phyloP scores from a whole-genome alignment of 2,797 vertebrate species.

The Xenentodon cancila region DNA sequence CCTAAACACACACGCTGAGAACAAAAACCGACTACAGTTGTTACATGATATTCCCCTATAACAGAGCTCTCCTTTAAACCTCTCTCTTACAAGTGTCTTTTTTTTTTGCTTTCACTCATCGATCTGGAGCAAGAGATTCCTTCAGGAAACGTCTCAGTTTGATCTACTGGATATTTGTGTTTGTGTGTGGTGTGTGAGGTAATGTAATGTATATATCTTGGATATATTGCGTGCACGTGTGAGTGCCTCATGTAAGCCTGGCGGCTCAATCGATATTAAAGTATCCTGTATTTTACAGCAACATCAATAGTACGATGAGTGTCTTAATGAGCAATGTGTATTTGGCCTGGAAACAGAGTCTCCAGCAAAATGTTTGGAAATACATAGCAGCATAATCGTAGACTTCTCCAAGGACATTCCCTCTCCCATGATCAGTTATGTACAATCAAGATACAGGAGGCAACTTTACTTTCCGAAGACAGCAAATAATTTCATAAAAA shows the following conservation, averaged over 20 bases:
- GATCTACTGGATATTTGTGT: conserved; percentile 25
- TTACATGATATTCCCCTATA: conserved; percentile 50
- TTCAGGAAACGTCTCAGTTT: conserved; percentile 21
- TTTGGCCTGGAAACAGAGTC: conserved; percentile 66
- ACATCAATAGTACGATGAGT: conserved; percentile 64
- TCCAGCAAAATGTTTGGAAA: conserved; percentile 55
- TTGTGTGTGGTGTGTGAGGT: conserved; percentile 4
- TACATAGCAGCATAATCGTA: conserved; percentile 45
- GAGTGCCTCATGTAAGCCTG: conserved; percentile 39
- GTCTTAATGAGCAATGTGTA: conserved; percentile 76
- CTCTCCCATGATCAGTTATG: conserved; percentile 28
- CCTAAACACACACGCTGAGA: conserved; percentile 24
- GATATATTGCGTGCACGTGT: conserved; percentile 8
- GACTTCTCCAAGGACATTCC: conserved; percentile 5
- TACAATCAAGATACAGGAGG: conserved; percentile 24
- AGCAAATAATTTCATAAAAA: conserved; percentile 33
- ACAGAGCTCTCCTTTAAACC: conserved; percentile 48
- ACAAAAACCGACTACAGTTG: conserved; percentile 26
- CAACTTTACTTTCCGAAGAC: conserved; percentile 10
- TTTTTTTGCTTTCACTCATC: conserved; percentile 59
- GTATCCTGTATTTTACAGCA: conserved; percentile 66
- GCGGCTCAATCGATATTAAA: conserved; percentile 65
- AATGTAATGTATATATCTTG: not conserved
- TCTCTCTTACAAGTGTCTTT: conserved; percentile 58
- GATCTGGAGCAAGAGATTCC: conserved; percentile 52